Conservation (phyloP, 2,113 vertebrate genomes). For the Nothocercus julius region DNA sequence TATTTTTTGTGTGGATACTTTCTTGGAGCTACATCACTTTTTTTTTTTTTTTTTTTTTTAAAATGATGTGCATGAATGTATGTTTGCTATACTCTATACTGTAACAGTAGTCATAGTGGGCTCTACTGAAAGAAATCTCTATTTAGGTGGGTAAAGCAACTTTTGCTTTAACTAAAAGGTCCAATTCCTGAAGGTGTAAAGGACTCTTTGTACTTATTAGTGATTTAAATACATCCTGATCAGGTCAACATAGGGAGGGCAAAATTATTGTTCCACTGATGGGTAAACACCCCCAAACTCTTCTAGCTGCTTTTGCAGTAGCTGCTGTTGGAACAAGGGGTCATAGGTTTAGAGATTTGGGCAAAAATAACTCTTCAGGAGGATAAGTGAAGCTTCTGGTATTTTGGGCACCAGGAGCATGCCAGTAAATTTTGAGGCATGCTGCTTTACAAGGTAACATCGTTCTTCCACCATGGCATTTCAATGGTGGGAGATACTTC, state of each 20-base stretch:
- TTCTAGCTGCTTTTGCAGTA: no score
- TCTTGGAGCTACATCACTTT: neutral
- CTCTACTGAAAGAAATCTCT: neutral
- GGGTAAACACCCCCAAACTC: neutral
- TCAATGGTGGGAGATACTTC: neutral
- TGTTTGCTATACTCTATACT: neutral
- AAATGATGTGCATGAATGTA: neutral
- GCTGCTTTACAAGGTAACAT: neutral
- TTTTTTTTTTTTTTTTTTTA: neutral
- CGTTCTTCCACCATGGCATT: neutral
- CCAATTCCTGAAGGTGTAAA: no score
- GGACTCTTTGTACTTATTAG: no score
- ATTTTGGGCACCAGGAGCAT: neutral
- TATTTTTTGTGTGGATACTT: neutral
- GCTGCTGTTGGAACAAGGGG: neutral
- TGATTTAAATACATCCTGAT: no score
- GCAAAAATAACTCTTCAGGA: neutral
- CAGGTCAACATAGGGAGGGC: no score
- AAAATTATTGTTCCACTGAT: neutral
- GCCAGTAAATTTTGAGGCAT: neutral
- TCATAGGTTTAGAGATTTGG: neutral
- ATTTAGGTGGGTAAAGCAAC: neutral
- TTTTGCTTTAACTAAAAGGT: no score
- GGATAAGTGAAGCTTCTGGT: neutral
- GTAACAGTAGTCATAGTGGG: neutral